Evolutionary conservation across 64 coral and sea anemone genomes (phyloP).

Genomic region (Hydrozoanthus tunicans): DNA sequence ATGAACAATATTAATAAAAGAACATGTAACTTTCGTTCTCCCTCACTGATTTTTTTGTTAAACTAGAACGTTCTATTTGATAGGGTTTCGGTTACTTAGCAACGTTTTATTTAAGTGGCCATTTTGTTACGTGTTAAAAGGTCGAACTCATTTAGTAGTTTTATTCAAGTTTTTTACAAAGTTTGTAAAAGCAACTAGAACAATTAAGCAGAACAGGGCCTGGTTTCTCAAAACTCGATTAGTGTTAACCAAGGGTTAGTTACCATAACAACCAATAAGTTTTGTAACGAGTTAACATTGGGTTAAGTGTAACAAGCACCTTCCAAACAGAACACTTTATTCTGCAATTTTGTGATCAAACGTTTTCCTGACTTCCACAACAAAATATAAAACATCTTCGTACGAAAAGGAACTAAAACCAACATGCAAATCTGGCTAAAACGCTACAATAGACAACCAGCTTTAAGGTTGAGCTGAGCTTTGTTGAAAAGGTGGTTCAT

Average conservation of each 20-base stretch:
- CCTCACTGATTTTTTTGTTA: no score
- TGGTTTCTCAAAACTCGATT: neutral
- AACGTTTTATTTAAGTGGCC: no score
- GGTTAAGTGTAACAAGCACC: neutral
- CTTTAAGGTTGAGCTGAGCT: neutral
- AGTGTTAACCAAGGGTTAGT: neutral
- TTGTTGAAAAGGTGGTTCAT: neutral
- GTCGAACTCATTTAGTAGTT: constrained; percentile 4
- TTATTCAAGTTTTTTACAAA: constrained; percentile 6
- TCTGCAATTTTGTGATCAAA: neutral
- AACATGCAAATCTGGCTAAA: constrained; percentile 7
- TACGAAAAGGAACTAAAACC: neutral
- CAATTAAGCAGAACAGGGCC: neutral
- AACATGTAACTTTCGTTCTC: no score
- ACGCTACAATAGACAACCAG: constrained; percentile 2
- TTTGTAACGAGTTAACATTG: neutral
- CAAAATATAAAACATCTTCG: no score
- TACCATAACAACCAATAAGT: no score
- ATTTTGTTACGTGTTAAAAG: neutral
- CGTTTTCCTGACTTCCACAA: neutral
- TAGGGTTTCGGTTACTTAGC: no score
- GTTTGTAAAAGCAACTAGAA: constrained; percentile 1
- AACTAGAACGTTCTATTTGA: no score
- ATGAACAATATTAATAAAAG: no score
- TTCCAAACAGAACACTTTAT: neutral